Conservation (phyloP, 2,888 invertebrate species). For the Dichetophora obliterata region DNA sequence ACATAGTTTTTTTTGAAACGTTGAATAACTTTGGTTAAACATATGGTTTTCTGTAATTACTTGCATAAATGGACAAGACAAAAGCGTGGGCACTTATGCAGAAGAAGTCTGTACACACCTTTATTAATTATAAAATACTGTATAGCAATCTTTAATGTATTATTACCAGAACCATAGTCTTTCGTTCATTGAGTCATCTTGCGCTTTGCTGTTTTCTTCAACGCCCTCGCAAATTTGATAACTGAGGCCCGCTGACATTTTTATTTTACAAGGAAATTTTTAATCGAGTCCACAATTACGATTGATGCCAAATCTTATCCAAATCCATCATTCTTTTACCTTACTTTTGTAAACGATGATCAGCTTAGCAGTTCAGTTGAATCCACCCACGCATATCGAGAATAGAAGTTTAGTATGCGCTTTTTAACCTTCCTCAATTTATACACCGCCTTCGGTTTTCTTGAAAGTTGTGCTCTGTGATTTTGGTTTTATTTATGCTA, state of each 20-base stretch:
- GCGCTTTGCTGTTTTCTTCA: slow-evolving; percentile 28
- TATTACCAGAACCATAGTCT: neutral
- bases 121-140: neutral
- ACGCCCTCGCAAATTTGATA: slow-evolving; percentile 43
- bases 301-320: slow-evolving; percentile 47
- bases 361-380: neutral
- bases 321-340: slow-evolving; percentile 32
- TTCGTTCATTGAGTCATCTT: too few species aligned
- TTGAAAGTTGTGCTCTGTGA: neutral
- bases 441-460: neutral
- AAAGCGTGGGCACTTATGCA: slow-evolving; percentile 12
- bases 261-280: slow-evolving; percentile 43
- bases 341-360: slow-evolving; percentile 39
- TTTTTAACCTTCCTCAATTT: neutral
- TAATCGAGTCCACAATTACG: slow-evolving; percentile 58
- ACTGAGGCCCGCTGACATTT: slow-evolving; percentile 33
- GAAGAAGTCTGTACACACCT: slow-evolving; percentile 14
- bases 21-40: too few species aligned
- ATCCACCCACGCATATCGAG: neutral
- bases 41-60: neutral
- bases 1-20: too few species aligned
- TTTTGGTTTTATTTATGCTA: too few species aligned
- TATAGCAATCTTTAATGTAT: neutral
- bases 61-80: neutral
- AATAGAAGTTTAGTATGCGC: slow-evolving; percentile 16